A percentile compares a stretch with the other conserved stretches of the same genome.
Evolutionary conservation across 2,888 invertebrate genomes (phyloP).

Genomic region (Leucophora obtusa): DNA sequence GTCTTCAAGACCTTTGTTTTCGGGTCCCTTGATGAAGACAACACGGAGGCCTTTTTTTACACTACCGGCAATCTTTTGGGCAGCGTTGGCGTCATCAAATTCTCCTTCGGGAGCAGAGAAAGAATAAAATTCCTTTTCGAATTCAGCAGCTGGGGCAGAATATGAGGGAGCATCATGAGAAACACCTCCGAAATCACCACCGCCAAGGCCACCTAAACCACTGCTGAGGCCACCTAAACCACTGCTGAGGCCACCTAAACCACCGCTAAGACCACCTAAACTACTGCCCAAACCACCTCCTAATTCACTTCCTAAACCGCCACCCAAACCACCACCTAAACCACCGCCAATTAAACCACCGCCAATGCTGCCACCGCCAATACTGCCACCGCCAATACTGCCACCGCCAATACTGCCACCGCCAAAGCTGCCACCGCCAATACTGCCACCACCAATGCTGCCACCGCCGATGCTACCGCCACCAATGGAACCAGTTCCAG

Average conservation of each 20-base stretch:
- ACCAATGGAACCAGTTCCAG: constrained; percentile 63
- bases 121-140: constrained; percentile 75
- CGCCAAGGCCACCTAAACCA: constrained; percentile 25
- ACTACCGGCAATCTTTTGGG: constrained; percentile 67
- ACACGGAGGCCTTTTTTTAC: constrained; percentile 72
- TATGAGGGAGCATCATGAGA: constrained; percentile 38
- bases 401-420: constrained; percentile 36
- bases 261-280: constrained; percentile 17
- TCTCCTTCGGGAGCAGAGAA: constrained; percentile 76
- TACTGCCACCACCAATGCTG: constrained; percentile 10
- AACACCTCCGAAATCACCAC: constrained; percentile 43
- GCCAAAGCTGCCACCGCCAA: background rate
- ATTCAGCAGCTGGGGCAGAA: constrained; percentile 68
- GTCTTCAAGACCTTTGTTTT: constrained; percentile 73
- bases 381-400: constrained; percentile 45
- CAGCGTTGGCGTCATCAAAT: constrained; percentile 69
- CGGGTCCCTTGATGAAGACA: constrained; percentile 76
- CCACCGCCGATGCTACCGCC: constrained; percentile 23
- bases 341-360: constrained; percentile 20
- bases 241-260: constrained; percentile 45
- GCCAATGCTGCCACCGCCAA: too few relatives aligned
- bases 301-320: constrained; percentile 16
- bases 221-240: constrained; percentile 25
- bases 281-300: constrained; percentile 49
- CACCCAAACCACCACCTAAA: constrained; percentile 41